Evolutionary conservation across 2,797 vertebrate species (phyloP).

Genomic region (Aldrovandia affinis): DNA sequence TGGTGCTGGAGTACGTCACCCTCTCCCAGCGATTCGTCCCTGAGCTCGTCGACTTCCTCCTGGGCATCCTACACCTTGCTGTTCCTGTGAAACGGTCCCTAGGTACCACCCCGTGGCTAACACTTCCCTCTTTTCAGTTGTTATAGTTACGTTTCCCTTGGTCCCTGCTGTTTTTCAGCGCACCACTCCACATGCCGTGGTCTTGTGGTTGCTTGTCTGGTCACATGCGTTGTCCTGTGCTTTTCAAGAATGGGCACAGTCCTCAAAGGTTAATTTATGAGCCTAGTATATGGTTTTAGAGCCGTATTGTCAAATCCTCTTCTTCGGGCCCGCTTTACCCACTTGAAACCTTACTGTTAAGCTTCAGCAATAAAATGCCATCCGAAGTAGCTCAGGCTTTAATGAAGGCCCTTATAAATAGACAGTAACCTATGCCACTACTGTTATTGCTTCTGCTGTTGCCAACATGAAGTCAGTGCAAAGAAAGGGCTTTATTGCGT

Average conservation of each 20-base stretch:
- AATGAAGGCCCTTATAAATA: constrained; percentile 31
- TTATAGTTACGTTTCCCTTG: constrained; percentile 10
- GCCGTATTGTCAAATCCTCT: neutral
- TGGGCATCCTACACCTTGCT: constrained; percentile 82
- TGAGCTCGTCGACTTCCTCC: constrained; percentile 88
- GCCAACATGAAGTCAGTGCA: constrained; percentile 17
- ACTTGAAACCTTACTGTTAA: constrained; percentile 4
- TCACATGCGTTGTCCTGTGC: neutral
- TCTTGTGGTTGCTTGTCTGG: neutral
- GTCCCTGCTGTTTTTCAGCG: neutral
- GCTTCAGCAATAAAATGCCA: neutral
- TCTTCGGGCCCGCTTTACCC: neutral
- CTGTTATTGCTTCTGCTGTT: neutral
- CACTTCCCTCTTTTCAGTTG: neutral
- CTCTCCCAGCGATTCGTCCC: constrained; percentile 88
- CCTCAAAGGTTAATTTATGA: neutral
- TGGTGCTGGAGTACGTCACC: constrained; percentile 86
- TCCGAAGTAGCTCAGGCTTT: neutral
- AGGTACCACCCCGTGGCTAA: constrained; percentile 46
- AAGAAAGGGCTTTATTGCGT: neutral
- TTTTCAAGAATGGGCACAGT: neutral
- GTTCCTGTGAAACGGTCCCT: constrained; percentile 66
- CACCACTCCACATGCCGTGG: neutral
- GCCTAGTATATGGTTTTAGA: neutral
- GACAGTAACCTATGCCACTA: neutral